Percentiles rank a stretch among this genome's conserved stretches.
phyloP scores from a whole-genome alignment of 2,113 vertebrate species.

The Zosterops borbonicus region DNA sequence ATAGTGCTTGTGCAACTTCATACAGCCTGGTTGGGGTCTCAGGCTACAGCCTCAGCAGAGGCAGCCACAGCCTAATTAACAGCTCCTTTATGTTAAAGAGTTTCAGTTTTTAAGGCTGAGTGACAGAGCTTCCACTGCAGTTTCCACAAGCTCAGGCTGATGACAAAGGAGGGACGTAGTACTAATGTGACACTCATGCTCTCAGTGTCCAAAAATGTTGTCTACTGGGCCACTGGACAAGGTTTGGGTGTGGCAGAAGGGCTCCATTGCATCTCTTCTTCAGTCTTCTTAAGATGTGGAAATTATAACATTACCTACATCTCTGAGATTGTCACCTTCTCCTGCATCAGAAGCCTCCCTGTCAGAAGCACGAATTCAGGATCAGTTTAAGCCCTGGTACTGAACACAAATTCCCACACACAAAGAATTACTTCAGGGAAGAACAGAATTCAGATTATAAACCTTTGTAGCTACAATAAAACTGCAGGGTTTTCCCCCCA shows the following conservation, averaged over 20 bases:
- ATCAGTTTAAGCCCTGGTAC: background rate
- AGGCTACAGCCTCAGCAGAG: background rate
- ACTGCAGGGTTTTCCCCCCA: background rate
- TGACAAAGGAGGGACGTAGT: background rate
- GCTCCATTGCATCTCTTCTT: background rate
- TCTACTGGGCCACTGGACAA: background rate
- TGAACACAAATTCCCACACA: background rate
- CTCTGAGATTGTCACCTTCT: background rate
- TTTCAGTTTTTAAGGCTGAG: background rate
- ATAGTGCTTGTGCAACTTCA: background rate
- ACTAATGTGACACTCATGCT: fast-evolving
- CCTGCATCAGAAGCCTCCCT: background rate
- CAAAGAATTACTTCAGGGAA: background rate
- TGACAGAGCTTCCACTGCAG: background rate
- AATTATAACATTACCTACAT: background rate
- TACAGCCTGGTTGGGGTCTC: background rate
- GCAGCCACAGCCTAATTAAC: background rate
- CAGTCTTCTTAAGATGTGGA: background rate
- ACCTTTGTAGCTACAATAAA: background rate
- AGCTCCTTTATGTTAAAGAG: background rate
- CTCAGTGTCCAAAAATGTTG: background rate
- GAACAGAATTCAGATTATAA: background rate
- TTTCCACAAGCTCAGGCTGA: background rate
- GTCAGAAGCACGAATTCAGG: background rate
- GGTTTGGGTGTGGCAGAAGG: background rate